Conservation (phyloP, 2,113 vertebrate genomes). For the Macrotis lagotis region DNA sequence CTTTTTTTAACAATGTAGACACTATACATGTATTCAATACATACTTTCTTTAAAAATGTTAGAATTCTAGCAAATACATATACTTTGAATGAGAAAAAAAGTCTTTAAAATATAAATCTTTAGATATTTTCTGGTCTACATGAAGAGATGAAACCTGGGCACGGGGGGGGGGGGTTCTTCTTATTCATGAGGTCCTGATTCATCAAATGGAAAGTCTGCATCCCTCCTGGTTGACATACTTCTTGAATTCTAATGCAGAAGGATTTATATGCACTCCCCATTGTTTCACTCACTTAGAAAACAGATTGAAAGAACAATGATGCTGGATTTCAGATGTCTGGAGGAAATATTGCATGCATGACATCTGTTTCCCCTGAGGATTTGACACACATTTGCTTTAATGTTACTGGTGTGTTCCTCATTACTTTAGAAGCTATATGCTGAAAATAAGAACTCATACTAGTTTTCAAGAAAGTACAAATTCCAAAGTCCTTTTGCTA, state of each 20-base stretch:
- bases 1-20: neutral
- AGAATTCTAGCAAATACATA: neutral
- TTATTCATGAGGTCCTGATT: constrained; percentile 31
- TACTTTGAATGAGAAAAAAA: neutral
- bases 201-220: constrained; percentile 51
- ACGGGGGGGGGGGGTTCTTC: neutral
- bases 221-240: neutral
- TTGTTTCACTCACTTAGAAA: constrained; percentile 69
- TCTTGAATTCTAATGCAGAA: constrained; percentile 43
- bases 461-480: constrained; percentile 59
- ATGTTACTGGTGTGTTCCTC: constrained; percentile 37
- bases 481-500: constrained; percentile 24
- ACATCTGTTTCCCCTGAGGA: constrained; percentile 52
- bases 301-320: constrained; percentile 50
- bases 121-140: neutral
- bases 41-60: neutral
- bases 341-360: constrained; percentile 52
- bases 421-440: constrained; percentile 56
- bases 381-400: constrained; percentile 68
- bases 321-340: constrained; percentile 68
- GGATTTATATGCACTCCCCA: constrained; percentile 29
- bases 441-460: constrained; percentile 62
- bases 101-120: neutral
- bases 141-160: neutral
- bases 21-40: neutral